Evolutionary conservation across 2,797 vertebrate species (phyloP), one percentile per base, ranked within the genome.

Genomic region (Caiman crocodilus): DNA sequence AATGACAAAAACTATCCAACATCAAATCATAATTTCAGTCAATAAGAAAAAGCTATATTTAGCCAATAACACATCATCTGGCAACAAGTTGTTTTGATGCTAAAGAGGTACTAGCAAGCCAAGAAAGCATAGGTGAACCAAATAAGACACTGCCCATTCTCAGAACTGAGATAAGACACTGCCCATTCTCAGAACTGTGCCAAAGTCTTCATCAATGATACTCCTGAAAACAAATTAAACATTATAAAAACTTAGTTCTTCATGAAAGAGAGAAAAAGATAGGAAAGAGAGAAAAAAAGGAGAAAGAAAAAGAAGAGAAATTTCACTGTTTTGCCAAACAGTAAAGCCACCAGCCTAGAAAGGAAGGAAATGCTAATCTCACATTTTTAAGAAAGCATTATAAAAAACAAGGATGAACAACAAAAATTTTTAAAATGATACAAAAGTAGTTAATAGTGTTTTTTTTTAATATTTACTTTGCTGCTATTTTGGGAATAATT

Each of bases 381-480:
- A 69, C 42, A 67, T 84, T 96, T 94, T 84, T 88, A 81, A 94
- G 60, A 93, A 25, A 28, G 73, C 56, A 85, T 93, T 93, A 89
- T 79, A 96, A 95, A 96, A 94, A 93, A 96, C 88, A 85, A 81
- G n/a, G 60, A 76, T 14, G 73, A 96, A 92, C 50, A 95, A 87
- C 80, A 93, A 81, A 95, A 95, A 87, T n/a, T 4, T 85, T 64
- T 60, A 79, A 87, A 89, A 91, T 17, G 25, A 86, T 26, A 76
- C 28, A 56, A 90, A 95, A 92, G 80, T 76, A 87, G 73, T 92
- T 92, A 90, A 86, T 82, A 78, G 87, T 69, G 76, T 80, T 90
- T 88, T 96, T 96, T 94, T 95, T 88, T 96, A 97, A 96, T 94
- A 97, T 96, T 96, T 96, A 95, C 94, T 85, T 94, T 93, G 92